These are phyloP conservation scores for Pionites leucogaster DNA, from an alignment of 2,113 vertebrate species.

Conservation along the genomic window DNA sequence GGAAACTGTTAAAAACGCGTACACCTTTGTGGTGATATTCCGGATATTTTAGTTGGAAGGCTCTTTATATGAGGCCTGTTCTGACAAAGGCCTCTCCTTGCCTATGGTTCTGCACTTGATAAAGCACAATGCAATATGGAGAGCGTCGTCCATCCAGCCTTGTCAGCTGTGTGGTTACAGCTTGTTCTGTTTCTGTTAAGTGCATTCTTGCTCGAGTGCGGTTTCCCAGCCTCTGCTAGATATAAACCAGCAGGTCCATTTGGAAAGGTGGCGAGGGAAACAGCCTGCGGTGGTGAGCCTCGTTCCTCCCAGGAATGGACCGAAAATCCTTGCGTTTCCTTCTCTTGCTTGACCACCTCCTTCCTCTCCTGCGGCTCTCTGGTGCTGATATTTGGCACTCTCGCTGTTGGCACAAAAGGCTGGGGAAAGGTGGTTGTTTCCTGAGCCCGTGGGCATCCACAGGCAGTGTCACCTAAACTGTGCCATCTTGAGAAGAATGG, in stretches of 20 bases:
- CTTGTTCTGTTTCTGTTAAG: background rate
- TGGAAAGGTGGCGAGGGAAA: background rate
- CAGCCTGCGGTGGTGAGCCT: background rate
- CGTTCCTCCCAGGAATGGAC: background rate
- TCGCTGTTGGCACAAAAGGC: background rate
- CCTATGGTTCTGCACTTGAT: fast-evolving
- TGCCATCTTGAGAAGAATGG: background rate
- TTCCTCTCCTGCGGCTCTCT: background rate
- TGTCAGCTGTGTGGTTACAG: background rate
- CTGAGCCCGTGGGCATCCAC: background rate
- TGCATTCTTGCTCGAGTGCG: background rate
- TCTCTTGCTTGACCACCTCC: background rate
- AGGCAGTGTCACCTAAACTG: background rate
- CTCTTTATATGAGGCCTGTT: background rate
- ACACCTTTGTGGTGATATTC: background rate
- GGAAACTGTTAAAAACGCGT: background rate
- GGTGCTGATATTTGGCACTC: background rate
- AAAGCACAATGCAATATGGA: background rate
- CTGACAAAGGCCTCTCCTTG: background rate
- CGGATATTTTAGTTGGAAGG: background rate
- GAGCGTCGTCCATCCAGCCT: background rate
- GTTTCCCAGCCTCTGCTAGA: background rate
- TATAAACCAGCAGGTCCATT: background rate
- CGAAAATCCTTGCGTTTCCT: background rate
- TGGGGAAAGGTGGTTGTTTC: background rate